Evolutionary conservation across 2,888 invertebrate species (phyloP).

Genomic region (Anaspis maculata): DNA sequence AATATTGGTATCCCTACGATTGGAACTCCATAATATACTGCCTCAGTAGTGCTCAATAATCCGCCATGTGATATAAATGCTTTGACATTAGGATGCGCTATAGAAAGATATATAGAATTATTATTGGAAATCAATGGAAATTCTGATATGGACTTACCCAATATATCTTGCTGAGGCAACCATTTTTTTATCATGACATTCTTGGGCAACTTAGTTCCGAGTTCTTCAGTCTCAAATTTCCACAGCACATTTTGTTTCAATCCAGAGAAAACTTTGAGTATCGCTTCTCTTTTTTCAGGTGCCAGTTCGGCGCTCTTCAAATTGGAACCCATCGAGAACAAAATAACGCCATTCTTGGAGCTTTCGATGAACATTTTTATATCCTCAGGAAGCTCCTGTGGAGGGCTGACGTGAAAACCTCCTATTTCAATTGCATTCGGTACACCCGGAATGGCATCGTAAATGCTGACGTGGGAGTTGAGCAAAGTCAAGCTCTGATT

Average conservation of each 20-base stretch:
- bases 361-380: conserved; percentile 32
- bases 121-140: conserved; percentile 20
- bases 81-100: conserved; percentile 42
- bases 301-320: conserved; percentile 8
- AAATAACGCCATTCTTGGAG: conserved; percentile 41
- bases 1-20: conserved; percentile 47
- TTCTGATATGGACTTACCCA: no score
- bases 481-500: conserved; percentile 28
- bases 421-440: conserved; percentile 51
- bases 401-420: conserved; percentile 41
- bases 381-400: conserved; percentile 21
- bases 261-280: conserved; percentile 48
- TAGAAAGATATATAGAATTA: conserved; percentile 17
- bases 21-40: conserved; percentile 43
- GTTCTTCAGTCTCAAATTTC: conserved; percentile 43
- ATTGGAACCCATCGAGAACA: conserved; percentile 43
- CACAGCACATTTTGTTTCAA: conserved; percentile 54
- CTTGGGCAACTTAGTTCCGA: conserved; percentile 32
- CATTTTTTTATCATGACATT: conserved; percentile 39
- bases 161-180: conserved; percentile 38
- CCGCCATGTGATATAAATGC: conserved; percentile 46
- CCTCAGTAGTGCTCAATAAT: conserved; percentile 44
- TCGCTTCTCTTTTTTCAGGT: conserved; percentile 41
- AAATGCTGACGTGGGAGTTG: conserved; percentile 44
- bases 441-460: conserved; percentile 42